Evolutionary conservation across 1,140 invertebrate species (phyloP).

Genomic region (Meloidogyne hapla): DNA sequence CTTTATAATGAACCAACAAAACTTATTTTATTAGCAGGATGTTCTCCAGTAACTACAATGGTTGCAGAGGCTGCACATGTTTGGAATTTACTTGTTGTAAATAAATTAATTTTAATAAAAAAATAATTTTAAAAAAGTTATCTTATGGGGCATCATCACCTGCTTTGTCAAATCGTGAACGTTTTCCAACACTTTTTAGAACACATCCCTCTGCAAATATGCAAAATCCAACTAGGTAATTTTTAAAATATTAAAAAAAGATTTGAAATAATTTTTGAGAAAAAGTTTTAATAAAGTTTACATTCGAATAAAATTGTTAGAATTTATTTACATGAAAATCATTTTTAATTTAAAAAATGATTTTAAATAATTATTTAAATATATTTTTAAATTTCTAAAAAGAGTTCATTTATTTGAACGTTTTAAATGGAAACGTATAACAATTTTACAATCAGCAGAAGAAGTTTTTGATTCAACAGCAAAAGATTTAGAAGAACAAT

Average conservation of each 20-base stretch:
- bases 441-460: slow-evolving; percentile 94
- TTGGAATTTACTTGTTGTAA: slow-evolving; percentile 98
- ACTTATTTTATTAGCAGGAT: slow-evolving; percentile 85
- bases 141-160: slow-evolving; percentile 97
- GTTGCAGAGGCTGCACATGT: slow-evolving; percentile 98
- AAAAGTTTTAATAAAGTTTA: too few species aligned
- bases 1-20: slow-evolving; percentile 93
- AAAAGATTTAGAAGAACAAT: slow-evolving; percentile 89
- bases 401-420: slow-evolving; percentile 91
- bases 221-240: slow-evolving; percentile 83
- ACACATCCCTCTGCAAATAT: slow-evolving; percentile 98
- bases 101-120: slow-evolving; percentile 6
- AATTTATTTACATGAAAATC: background rate
- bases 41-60: slow-evolving; percentile 97
- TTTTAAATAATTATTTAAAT: background rate
- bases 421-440: slow-evolving; percentile 92
- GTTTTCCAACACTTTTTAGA: slow-evolving; percentile 95
- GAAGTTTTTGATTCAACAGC: slow-evolving; percentile 99
- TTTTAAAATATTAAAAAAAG: background rate
- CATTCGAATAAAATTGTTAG: too few species aligned
- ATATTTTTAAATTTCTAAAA: slow-evolving; percentile 12
- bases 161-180: slow-evolving; percentile 89
- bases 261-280: too few species aligned
- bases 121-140: slow-evolving; percentile 70
- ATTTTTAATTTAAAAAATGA: background rate